phyloP scores from a whole-genome alignment of 2,113 vertebrate genomes.

The Triplophysa dalaica region DNA sequence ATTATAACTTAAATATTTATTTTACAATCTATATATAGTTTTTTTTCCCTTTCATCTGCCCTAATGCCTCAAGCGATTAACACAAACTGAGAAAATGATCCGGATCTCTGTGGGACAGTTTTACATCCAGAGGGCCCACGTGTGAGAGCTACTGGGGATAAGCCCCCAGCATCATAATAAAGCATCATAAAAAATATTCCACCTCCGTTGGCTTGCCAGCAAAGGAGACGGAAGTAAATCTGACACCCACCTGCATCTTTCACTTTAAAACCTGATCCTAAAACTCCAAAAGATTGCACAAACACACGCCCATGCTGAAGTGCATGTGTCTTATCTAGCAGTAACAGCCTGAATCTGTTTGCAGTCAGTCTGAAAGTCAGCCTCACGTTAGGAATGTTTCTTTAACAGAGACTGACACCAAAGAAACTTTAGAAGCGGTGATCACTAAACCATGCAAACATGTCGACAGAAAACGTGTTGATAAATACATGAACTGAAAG shows the following conservation, averaged over 20 bases:
- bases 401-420: conserved; percentile 9
- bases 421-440: conserved; percentile 5
- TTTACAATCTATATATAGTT: too few species aligned
- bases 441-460: conserved; percentile 12
- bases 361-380: not conserved
- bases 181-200: not conserved
- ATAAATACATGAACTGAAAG: conserved; percentile 60
- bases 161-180: not conserved
- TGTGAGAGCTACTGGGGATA: not conserved
- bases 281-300: conserved; percentile 1
- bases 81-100: not conserved
- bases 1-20: too few species aligned
- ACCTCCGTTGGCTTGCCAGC: not conserved
- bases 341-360: conserved; percentile 19
- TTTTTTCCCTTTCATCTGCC: too few species aligned
- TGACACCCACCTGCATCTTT: not conserved
- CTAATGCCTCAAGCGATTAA: too few species aligned
- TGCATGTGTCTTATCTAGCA: conserved; percentile 6
- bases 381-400: not conserved
- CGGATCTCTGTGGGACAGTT: not conserved
- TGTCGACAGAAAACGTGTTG: conserved; percentile 46
- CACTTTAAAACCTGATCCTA: conserved; percentile 7
- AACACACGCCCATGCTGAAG: conserved; percentile 11
- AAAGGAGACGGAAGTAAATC: not conserved
- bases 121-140: not conserved